Evolutionary conservation across 2,888 invertebrate species (phyloP).

Genomic region (Rapana venosa): DNA sequence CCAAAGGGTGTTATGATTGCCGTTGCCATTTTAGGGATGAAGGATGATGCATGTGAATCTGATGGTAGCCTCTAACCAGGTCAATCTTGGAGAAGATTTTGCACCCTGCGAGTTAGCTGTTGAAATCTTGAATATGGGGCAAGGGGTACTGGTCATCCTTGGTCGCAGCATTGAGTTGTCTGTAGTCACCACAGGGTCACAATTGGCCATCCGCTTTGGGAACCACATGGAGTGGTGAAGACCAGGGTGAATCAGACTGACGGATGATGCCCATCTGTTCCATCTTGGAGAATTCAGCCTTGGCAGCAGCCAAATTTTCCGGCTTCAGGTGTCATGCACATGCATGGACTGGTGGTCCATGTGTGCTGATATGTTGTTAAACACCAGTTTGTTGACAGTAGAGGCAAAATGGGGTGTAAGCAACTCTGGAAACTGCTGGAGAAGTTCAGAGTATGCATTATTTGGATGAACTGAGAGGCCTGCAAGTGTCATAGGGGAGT

Average conservation of each 20-base stretch:
- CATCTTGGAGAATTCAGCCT: conserved; percentile 58
- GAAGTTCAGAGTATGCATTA: conserved; percentile 23
- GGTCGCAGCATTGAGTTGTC: conserved; percentile 42
- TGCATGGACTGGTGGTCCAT: conserved; percentile 68
- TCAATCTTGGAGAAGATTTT: conserved; percentile 50
- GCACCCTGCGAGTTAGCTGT: conserved; percentile 47
- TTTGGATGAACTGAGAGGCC: conserved; percentile 12
- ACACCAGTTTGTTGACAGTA: conserved; percentile 33
- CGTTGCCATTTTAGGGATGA: conserved; percentile 49
- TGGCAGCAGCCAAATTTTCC: conserved; percentile 65
- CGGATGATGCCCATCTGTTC: conserved; percentile 74
- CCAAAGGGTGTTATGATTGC: conserved; percentile 50
- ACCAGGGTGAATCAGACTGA: conserved; percentile 77
- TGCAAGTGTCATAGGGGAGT: background rate
- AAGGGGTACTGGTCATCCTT: conserved; percentile 46
- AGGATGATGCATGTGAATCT: conserved; percentile 47
- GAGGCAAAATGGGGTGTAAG: conserved; percentile 35
- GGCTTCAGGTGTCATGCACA: conserved; percentile 72
- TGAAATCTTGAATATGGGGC: conserved; percentile 52
- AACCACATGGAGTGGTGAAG: conserved; percentile 57
- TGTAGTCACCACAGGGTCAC: conserved; percentile 40
- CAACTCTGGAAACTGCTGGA: conserved; percentile 36
- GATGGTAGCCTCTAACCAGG: conserved; percentile 50
- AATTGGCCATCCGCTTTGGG: conserved; percentile 73
- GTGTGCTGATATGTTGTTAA: conserved; percentile 47